Conservation (phyloP, 2,888 invertebrate species). For the Drosophila buzzatii region DNA sequence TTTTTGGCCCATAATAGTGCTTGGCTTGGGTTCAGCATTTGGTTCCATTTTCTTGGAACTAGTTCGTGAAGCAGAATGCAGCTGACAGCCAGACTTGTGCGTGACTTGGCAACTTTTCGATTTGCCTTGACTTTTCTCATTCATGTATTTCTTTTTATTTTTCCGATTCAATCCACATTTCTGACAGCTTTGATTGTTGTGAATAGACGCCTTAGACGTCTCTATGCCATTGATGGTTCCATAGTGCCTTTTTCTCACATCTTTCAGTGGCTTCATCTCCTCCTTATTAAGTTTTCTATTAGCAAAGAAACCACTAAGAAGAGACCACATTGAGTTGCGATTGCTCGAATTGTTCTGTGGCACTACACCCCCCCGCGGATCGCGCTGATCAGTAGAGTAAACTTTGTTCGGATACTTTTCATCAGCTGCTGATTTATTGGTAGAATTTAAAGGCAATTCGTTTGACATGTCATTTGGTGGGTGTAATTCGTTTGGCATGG, state of each 20-base stretch:
- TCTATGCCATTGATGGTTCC: conserved; percentile 11
- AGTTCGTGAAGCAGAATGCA: background rate
- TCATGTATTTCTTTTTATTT: background rate
- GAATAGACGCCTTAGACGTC: background rate
- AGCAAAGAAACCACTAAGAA: conserved; percentile 25
- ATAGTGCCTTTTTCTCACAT: background rate
- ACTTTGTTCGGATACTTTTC: conserved; percentile 41
- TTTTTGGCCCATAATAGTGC: fast-evolving
- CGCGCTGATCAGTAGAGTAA: background rate
- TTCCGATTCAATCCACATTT: conserved; percentile 33
- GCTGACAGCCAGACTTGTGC: background rate
- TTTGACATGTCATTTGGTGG: conserved; percentile 35
- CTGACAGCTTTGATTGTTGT: conserved; percentile 13
- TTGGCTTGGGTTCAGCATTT: background rate
- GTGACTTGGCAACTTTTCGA: background rate
- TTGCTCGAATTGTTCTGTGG: background rate
- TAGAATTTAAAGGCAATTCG: conserved; percentile 39
- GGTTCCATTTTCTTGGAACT: background rate
- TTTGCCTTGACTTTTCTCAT: background rate
- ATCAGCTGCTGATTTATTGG: conserved; percentile 57
- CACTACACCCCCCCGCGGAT: background rate
- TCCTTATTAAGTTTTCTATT: background rate
- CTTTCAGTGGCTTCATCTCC: conserved; percentile 24
- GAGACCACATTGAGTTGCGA: conserved; percentile 38
- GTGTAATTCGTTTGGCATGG: conserved; percentile 4